A percentile compares a stretch with the other conserved stretches of the same genome.
phyloP scores from a whole-genome alignment of 2,797 vertebrate species.

The Coregonus ussuriensis region DNA sequence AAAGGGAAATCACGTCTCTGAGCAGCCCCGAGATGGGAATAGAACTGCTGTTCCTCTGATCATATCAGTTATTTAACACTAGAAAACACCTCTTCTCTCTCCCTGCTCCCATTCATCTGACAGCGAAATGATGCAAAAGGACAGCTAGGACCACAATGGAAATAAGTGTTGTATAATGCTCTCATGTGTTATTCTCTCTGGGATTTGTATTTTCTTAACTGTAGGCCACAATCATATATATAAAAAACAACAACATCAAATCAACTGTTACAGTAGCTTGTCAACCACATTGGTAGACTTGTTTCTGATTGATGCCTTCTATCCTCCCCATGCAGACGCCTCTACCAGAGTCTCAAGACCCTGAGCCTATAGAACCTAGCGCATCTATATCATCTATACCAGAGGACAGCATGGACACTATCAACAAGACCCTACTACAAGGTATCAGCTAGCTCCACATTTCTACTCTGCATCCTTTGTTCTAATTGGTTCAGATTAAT shows the following conservation, averaged over 20 bases:
- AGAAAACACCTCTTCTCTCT: slow-evolving; percentile 13
- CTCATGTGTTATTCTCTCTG: neutral
- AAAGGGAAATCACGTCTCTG: slow-evolving; percentile 43
- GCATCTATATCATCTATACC: slow-evolving; percentile 2
- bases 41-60: slow-evolving; percentile 51
- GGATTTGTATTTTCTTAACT: neutral
- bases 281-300: neutral
- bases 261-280: neutral
- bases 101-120: slow-evolving; percentile 22
- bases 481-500: slow-evolving; percentile 46
- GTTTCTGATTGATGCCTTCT: neutral
- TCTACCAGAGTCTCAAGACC: slow-evolving; percentile 57
- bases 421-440: slow-evolving; percentile 61
- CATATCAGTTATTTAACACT: slow-evolving; percentile 49
- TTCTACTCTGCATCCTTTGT: neutral
- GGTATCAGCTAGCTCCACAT: slow-evolving; percentile 53
- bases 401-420: slow-evolving; percentile 66
- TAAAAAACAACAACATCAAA: neutral
- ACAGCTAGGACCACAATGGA: neutral
- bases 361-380: slow-evolving; percentile 47
- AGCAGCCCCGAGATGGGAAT: slow-evolving; percentile 32
- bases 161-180: neutral
- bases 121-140: slow-evolving; percentile 13
- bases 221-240: neutral
- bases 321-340: slow-evolving; percentile 55